These are phyloP conservation scores for Triops longicaudatus DNA, from an alignment of 1,140 invertebrate species.

Conservation along the genomic window DNA sequence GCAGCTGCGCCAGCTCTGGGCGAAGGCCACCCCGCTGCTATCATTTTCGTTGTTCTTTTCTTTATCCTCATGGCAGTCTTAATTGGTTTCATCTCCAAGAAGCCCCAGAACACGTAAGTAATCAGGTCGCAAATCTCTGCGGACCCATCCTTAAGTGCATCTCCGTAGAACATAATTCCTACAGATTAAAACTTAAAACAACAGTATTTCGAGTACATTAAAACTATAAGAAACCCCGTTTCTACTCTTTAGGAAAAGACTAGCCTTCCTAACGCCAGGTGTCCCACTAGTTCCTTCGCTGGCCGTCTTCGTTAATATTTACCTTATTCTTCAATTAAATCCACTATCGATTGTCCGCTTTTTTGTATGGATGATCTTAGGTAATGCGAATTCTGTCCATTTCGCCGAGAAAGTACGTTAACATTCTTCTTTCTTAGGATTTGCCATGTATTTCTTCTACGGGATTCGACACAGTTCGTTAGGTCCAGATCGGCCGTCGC, in stretches of 20 bases:
- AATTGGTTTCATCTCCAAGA: conserved; percentile 72
- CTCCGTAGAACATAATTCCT: background rate
- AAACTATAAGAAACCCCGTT: background rate
- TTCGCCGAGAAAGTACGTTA: background rate
- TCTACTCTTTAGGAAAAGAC: conserved; percentile 16
- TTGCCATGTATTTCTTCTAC: conserved; percentile 21
- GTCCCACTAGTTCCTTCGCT: conserved; percentile 6
- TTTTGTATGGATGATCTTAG: conserved; percentile 24
- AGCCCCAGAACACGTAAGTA: conserved; percentile 79
- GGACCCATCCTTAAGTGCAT: background rate
- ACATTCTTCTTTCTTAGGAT: background rate
- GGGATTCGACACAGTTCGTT: conserved; percentile 18
- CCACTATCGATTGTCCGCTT: conserved; percentile 18
- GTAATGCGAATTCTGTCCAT: background rate
- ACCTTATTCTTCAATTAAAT: conserved; percentile 20
- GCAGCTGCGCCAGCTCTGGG: conserved; percentile 41
- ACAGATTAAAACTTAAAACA: no score
- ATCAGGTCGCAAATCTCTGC: background rate
- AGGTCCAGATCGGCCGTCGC: background rate
- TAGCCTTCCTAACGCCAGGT: conserved; percentile 19
- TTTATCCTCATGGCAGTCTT: conserved; percentile 65
- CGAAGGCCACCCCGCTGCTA: conserved; percentile 51
- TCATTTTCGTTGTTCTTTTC: conserved; percentile 59
- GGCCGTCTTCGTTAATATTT: conserved; percentile 22
- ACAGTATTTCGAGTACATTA: no score